These are phyloP conservation scores for Dolichallabes microphthalmus DNA, from an alignment of 2,113 vertebrate species.

Conservation along the genomic window DNA sequence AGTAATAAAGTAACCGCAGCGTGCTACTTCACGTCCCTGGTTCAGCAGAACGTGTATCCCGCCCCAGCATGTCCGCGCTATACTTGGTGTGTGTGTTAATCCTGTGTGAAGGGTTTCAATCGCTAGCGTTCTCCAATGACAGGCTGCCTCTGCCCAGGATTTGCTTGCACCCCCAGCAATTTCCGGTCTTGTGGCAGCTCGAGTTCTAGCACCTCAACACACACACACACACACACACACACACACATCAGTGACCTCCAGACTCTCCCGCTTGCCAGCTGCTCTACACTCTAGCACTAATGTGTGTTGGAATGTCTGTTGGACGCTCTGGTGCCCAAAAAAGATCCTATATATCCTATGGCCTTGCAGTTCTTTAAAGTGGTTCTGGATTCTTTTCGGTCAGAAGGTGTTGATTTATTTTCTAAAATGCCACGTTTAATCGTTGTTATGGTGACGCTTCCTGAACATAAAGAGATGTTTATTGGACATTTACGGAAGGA, in stretches of 20 bases:
- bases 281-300: slow-evolving; percentile 18
- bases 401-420: neutral
- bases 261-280: slow-evolving; percentile 24
- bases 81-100: slow-evolving; percentile 76
- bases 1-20: neutral
- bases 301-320: slow-evolving; percentile 10
- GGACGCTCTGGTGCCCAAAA: neutral
- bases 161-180: slow-evolving; percentile 50
- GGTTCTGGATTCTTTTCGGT: neutral
- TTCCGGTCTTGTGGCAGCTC: slow-evolving; percentile 49
- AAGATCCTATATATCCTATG: neutral
- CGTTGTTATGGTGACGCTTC: neutral
- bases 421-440: neutral
- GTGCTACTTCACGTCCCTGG: slow-evolving; percentile 12
- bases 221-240: slow-evolving; percentile 28
- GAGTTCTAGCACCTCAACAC: slow-evolving; percentile 36
- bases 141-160: slow-evolving; percentile 76
- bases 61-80: slow-evolving; percentile 59
- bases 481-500: neutral
- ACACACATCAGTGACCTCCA: slow-evolving; percentile 10
- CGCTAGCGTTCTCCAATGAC: slow-evolving; percentile 78
- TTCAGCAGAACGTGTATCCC: slow-evolving; percentile 43
- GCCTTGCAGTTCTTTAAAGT: neutral
- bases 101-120: slow-evolving; percentile 81
- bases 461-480: neutral